Percentiles rank a stretch among this genome's conserved stretches.
Evolutionary conservation across 2,797 vertebrate species (phyloP).

Genomic region (Chiloscyllium punctatum): DNA sequence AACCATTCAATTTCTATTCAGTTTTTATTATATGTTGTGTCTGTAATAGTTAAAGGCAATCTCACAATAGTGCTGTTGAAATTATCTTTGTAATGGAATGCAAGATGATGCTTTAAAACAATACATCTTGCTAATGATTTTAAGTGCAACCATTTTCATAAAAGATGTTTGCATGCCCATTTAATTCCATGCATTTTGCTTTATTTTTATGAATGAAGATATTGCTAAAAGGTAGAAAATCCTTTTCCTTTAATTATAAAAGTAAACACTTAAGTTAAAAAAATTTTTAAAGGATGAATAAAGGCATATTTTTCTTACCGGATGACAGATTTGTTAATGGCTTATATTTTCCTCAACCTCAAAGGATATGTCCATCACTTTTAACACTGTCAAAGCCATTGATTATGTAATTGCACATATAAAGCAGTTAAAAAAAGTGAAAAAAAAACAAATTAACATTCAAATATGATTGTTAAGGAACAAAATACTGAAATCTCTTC

Average conservation of each 20-base stretch:
- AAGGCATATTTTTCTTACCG: not conserved
- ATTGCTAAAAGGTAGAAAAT: not conserved
- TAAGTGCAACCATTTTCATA: not conserved
- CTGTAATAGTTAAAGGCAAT: not conserved
- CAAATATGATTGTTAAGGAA: not conserved
- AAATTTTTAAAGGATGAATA: not conserved
- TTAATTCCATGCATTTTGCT: not conserved
- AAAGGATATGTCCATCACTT: not conserved
- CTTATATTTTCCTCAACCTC: not conserved
- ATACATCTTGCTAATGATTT: not conserved
- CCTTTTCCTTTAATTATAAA: not conserved
- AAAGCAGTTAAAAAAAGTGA: not conserved
- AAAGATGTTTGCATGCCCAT: not conserved
- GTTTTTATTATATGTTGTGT: not conserved
- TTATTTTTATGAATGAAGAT: not conserved
- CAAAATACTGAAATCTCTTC: not conserved
- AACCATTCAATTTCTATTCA: not conserved
- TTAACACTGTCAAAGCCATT: not conserved
- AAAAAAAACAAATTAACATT: not conserved
- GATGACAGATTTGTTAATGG: not conserved
- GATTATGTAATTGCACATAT: not conserved
- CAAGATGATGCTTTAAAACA: not conserved
- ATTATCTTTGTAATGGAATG: not conserved
- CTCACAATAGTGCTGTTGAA: not conserved
- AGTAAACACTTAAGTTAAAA: not conserved